Base-by-base conservation (phyloP, 2,888 invertebrate genomes). In the Cheilosia urbana region DNA sequence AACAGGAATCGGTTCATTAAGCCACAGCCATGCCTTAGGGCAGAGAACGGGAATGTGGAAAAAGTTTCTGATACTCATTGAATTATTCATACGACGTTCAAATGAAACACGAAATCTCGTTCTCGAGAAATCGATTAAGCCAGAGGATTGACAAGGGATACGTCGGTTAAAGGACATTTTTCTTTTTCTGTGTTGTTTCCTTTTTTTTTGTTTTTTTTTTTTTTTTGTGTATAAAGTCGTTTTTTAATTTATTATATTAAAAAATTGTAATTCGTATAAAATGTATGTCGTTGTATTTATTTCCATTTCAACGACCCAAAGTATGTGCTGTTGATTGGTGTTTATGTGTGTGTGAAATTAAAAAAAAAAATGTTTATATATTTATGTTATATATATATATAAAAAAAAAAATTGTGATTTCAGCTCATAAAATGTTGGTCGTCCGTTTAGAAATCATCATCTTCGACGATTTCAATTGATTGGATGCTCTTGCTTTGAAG, bases 401-500 rank as follows among this genome's bases (percentile, higher is more conserved):
- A n/a, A 34, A 27, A 45, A 55, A 63, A 27, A 40, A 19, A 40
- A 24, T 42, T 17, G n/a, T n/a, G n/a, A 40, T 19, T 42, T 75
- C 19, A 49, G 53, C 53, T 75, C 37, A 57, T 47, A 24, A 19
- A 19, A 62, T 21, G 13, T 24, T 55, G 13, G 17, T 66, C 15
- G 40, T 76, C 47, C 27, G 69, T 45, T 83, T 53, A 84, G n/a
- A 75, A 66, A 71, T 71, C 76, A 55, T 69, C 71, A 76, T 84
- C 71, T 66, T 76, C 84, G 40, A 84, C 30, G 19, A 60, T 69
- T 57, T 80, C 71, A 53, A 76, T 76, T 11, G 71, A 80, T 62
- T 84, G 65, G 53, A 66, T 27, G 47, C 66, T 71, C 53, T 80
- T 84, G 68, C 71, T 84, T 76, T 84, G 84, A 53, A 84, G 65